Base-by-base conservation (phyloP, 2,113 vertebrate species). In the Hystrix brachyura region DNA sequence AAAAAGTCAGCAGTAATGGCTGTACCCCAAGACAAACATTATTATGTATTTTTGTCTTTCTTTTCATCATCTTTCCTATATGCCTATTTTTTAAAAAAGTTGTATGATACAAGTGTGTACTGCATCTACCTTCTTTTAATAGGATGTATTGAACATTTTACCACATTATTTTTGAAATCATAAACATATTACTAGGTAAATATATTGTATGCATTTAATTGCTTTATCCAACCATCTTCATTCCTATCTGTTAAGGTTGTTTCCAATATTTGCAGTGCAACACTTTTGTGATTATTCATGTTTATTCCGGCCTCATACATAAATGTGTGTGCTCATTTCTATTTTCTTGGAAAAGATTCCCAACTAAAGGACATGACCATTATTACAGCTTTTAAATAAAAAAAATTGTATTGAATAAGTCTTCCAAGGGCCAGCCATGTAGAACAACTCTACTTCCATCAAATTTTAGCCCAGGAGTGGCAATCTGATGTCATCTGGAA, bases 11-110 rank as follows among this genome's bases (percentile, higher is more conserved):
- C 46, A 84, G 11, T 27, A 71, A 84, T 27, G 64, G 29, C 27
- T 80, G 29, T 79, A 51, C 27, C 23, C 25, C 83, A 90, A 62
- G 21, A 71, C 64, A 94, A 97, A 92, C 51, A 53, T 89, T 81
- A 82, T 88, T 76, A 65, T 4, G 17, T 94, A 69, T 94, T 65
- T 90, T 19, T 38, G 19, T 88, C 7, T 92, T 84, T 94, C 48
- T 53, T 74, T 78, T 59, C 46, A 53, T 76, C 9, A 74, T 78
- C 64, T 78, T 94, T 93, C 32, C 78, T 91, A 19, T 64, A 23
- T 13, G 21, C 25, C 5, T 60, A 43, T 53, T 53, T 93, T 55
- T 89, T 3, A n/a, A 76, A 88, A 74, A 69, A 29, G 6, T 91
- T 6, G 13, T 48, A 74, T 55, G 57, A 53, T 25, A 32, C 9